phyloP scores from a whole-genome alignment of 92 coral and sea anemone species.

The Paramuricea clavata region DNA sequence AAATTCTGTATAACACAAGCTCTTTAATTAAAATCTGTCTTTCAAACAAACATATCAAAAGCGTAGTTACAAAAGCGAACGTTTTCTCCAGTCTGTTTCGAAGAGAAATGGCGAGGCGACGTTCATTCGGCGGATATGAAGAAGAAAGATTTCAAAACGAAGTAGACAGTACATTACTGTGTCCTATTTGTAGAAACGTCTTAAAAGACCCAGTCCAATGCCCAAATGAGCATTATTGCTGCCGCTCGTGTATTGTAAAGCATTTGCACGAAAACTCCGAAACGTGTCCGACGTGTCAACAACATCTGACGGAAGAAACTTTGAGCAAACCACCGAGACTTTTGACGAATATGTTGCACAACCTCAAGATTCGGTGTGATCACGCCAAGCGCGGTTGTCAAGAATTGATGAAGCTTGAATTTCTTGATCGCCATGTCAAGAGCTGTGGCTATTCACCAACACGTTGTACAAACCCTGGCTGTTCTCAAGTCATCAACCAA shows the following conservation, averaged over 20 bases:
- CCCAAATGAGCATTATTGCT: neutral
- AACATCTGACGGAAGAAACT: conserved; percentile 1
- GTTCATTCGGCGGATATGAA: neutral
- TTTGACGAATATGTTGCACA: neutral
- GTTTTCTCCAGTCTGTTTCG: neutral
- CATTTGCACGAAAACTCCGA: neutral
- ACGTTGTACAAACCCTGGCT: conserved; percentile 6
- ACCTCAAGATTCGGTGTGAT: neutral
- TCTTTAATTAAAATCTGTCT: neutral
- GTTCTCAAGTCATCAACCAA: conserved; percentile 6
- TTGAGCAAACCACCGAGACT: neutral
- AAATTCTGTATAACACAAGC: no score
- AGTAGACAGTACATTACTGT: neutral
- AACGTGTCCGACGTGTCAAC: neutral
- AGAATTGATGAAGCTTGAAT: neutral
- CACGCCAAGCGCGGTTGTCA: neutral
- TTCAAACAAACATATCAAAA: neutral
- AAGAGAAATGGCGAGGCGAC: neutral
- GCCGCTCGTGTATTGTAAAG: neutral
- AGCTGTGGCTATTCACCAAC: conserved; percentile 6
- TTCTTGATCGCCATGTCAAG: neutral
- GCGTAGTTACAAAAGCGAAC: no score
- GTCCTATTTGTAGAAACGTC: neutral
- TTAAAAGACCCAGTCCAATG: neutral
- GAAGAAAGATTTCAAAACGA: neutral